Base-by-base conservation (phyloP, 2,797 vertebrate species). In the Alectoris magna region DNA sequence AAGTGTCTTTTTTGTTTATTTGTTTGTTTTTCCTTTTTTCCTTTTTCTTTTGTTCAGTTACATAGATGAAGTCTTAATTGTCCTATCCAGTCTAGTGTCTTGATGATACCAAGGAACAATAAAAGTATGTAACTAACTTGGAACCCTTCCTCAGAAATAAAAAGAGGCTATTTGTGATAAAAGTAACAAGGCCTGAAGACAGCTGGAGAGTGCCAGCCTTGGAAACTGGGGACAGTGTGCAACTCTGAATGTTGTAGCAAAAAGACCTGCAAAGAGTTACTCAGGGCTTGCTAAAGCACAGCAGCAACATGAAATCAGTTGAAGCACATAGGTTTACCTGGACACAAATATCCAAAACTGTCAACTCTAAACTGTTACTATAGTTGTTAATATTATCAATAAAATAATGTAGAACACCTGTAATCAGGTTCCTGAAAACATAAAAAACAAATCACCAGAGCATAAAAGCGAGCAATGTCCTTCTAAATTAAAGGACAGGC, bases 321-420 rank as follows among this genome's bases (percentile, higher is more conserved):
- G 39, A 62, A 83, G 4, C 18, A 12, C 0, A 0, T 23, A 75
- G 55, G 1, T 62, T 71, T 1, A 16, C 7, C 9, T 51, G 16
- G 6, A 81, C 23, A 72, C 9, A 85, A 31, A 58, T 72, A 15
- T 72, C 34, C n/a, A 39, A 10, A 60, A 46, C 1, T 9, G 7
- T 56, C 87, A 73, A 27, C 8, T 66, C 2, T 53, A 13, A 76
- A 15, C 34, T 72, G 24, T 34, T 83, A 82, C 29, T 49, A 29
- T 2, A 43, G 1, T 22, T 84, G 11, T 34, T 76, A 82, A 58
- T 78, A 31, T 26, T 55, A 27, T 14, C 23, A 9, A 59, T 69
- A 13, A 48, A 9, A 62, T 69, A 13, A 48, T 48, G 8, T 12
- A 39, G 31, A 77, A 53, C 15, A 19, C 5, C 27, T 24, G 2